These are phyloP conservation scores for Zosterops borbonicus DNA, from an alignment of 2,113 vertebrate genomes.

Conservation along the genomic window DNA sequence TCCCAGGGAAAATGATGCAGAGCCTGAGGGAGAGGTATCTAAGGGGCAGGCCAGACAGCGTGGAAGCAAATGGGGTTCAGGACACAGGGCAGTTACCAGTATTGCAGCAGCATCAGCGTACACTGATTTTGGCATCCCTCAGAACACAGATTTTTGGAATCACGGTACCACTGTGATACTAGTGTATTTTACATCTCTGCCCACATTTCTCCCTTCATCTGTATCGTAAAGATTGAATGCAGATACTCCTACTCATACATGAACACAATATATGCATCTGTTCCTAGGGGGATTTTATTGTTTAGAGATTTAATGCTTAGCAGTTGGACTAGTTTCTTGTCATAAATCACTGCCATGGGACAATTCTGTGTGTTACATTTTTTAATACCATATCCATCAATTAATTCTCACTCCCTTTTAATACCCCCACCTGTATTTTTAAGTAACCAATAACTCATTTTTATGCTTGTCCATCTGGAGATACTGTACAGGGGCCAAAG, in stretches of 20 bases:
- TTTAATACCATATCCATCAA: background rate
- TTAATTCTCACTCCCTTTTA: background rate
- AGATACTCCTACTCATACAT: background rate
- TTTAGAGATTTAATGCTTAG: background rate
- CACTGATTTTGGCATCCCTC: background rate
- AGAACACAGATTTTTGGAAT: background rate
- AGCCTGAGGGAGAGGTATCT: background rate
- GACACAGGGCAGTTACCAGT: background rate
- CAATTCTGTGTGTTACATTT: background rate
- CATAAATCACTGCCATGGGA: background rate
- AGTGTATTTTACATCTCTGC: background rate
- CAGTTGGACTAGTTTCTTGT: background rate
- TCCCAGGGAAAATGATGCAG: background rate
- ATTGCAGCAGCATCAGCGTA: too few relatives aligned
- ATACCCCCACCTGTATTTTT: background rate
- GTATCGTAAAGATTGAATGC: background rate
- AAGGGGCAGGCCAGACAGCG: too few relatives aligned
- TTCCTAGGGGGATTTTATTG: background rate
- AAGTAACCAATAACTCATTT: background rate
- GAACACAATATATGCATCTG: background rate
- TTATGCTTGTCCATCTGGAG: background rate
- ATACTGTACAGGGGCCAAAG: background rate
- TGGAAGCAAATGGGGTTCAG: background rate
- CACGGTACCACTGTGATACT: background rate
- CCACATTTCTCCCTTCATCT: background rate